Base-by-base conservation (phyloP, 1,140 invertebrate species). In the Ectropis grisescens region DNA sequence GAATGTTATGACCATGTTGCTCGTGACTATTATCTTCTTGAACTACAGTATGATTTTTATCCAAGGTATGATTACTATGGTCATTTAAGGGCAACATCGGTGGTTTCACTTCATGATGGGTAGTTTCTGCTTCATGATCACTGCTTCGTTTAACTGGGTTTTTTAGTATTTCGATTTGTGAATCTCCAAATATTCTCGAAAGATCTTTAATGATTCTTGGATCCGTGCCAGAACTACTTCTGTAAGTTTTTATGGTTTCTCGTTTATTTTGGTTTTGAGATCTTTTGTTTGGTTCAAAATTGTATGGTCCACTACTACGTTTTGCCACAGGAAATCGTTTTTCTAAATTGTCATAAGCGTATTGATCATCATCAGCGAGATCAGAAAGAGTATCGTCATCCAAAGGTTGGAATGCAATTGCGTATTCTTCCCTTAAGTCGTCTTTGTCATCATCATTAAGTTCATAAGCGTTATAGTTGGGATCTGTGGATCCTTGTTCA, bases 241-340 rank as follows among this genome's bases (percentile, higher is more conserved):
- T 47, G 33, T 79, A 79, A 6, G 52, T 30, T 44, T 78, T 78
- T 12, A 59, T 27, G 25, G 50, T 60, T 13, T 67, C 52, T 33
- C 52, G 61, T 53, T 83, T 84, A 19, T 76, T 82, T 41, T 83
- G 70, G 28, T 82, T 69, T 33, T 56, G 31, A 11, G 42, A 65
- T 54, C 84, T 85, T 41, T 84, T 84, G 12, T 82, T 64, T 13
- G 59, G 74, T 23, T 76, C 78, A 10, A 74, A 58, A 29, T 80
- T 82, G 24, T 70, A 71, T 9, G 71, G 51, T 1, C 80, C 80
- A 54, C 81, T 85, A 42, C 84, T 86, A 15, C 88, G 70, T 66
- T 89, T 89, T 12, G 85, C 72, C n/a, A 89, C 85, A 9, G 86
- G 86, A 54, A 88, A 88, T 2, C 86, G 75, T 74, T 89, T 89